Evolutionary conservation across 1,140 invertebrate species (phyloP).

Genomic region (Dinoponera quadriceps): DNA sequence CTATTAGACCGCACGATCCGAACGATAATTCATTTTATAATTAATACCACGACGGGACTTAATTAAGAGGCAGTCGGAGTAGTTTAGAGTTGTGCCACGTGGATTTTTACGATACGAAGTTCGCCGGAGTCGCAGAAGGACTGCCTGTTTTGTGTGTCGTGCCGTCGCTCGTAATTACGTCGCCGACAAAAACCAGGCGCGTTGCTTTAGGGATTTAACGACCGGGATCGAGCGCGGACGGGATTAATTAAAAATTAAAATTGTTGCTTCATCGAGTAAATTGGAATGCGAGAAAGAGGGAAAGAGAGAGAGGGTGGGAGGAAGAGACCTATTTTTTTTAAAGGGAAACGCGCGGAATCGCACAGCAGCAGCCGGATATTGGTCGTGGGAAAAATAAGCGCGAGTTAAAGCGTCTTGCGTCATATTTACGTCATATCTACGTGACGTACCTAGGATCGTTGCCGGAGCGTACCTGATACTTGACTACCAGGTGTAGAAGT

Average conservation of each 20-base stretch:
- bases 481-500: too few species aligned
- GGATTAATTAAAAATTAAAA: conserved; percentile 9
- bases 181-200: background rate
- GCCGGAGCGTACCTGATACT: too few species aligned
- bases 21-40: conserved; percentile 50
- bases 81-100: conserved; percentile 17
- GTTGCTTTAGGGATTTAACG: background rate
- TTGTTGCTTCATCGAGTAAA: background rate
- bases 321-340: background rate
- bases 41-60: conserved; percentile 34
- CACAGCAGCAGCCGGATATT: too few species aligned
- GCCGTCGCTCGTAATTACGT: conserved; percentile 19
- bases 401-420: background rate
- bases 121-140: conserved; percentile 6
- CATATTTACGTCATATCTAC: background rate
- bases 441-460: background rate
- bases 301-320: too few species aligned
- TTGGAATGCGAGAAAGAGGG: background rate
- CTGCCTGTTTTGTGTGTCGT: background rate
- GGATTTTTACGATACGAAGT: conserved; percentile 49
- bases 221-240: background rate
- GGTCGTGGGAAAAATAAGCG: background rate
- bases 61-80: conserved; percentile 23
- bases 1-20: conserved; percentile 6
- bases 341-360: background rate